phyloP scores from a whole-genome alignment of 2,113 vertebrate species.

The Turnix velox region DNA sequence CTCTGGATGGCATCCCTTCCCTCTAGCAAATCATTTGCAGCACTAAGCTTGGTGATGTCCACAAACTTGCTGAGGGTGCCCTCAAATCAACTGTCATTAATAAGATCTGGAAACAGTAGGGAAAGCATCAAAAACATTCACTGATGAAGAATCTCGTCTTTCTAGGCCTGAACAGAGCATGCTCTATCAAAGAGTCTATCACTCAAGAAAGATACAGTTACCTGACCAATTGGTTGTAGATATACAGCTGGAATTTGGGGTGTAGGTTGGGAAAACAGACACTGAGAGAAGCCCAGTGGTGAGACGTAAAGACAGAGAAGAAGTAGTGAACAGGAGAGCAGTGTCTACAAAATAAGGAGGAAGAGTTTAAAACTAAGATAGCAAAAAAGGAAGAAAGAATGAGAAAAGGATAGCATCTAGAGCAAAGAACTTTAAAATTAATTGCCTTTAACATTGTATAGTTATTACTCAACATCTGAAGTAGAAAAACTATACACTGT shows the following conservation, averaged over 20 bases:
- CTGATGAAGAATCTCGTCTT: slow-evolving; percentile 39
- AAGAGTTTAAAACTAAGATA: slow-evolving; percentile 80
- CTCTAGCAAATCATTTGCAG: not conserved
- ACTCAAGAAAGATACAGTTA: slow-evolving; percentile 85
- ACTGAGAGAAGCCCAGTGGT: slow-evolving; percentile 98
- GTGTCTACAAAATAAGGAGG: slow-evolving; percentile 92
- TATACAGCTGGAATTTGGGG: slow-evolving; percentile 99
- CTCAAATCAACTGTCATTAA: not conserved
- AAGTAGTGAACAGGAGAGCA: slow-evolving; percentile 98
- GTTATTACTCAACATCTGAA: slow-evolving; percentile 36
- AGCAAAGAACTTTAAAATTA: slow-evolving; percentile 55
- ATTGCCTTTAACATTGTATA: slow-evolving; percentile 57
- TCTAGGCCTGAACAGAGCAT: slow-evolving; percentile 85
- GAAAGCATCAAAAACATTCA: not conserved
- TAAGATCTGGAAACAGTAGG: slow-evolving; percentile 20
- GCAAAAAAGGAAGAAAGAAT: slow-evolving; percentile 75
- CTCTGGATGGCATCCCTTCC: not conserved
- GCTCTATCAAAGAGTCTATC: slow-evolving; percentile 85
- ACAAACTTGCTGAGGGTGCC: not conserved
- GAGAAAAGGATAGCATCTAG: slow-evolving; percentile 74
- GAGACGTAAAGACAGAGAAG: slow-evolving; percentile 99
- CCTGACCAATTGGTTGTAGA: slow-evolving; percentile 99
- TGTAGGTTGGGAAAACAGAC: slow-evolving; percentile 98
- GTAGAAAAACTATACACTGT: slow-evolving; percentile 45
- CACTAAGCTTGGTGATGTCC: not conserved